Evolutionary conservation across 2,888 invertebrate species (phyloP), one percentile per base, ranked within the genome.

Genomic region (Cryptophagus acutangulus): DNA sequence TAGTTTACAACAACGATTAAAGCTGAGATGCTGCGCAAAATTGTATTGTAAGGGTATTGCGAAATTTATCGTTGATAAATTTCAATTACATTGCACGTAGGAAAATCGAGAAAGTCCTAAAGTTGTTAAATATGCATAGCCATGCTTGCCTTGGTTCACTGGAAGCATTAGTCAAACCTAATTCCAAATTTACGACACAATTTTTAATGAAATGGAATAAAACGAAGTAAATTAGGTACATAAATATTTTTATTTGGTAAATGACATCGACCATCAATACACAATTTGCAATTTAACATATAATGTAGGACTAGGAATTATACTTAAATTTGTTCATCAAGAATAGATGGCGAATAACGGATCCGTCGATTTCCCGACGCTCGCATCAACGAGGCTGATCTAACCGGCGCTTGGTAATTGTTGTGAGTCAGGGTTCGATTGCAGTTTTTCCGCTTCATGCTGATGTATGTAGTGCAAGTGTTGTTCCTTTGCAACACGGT

Each of bases 381-480:
- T 30, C 63, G 46, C 55, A 60, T 55, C 42, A 64, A 31, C 6
- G 65, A 64, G 2, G 59, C 62, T 3, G 63, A 62, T 37, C 65
- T 45, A 9, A 61, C 55, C 1, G 64, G 63, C n/a, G 58, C 46
- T 35, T 62, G 62, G 30, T 52, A 44, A 28, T 54, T 54, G 12
- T 8, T 31, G 36, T 48, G 50, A 4, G 56, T 51, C 10, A 57
- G 49, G 6, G 46, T 39, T 26, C 60, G 62, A 17, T 54, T 20
- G 40, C 62, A 63, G 34, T 58, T 63, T 48, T 70, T 69, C 30
- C 74, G 69, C 39, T 75, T 70, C 54, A 78, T 71, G 61, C 78
- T 78, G 52, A 79, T 71, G 66, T 77, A 79, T 2, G 79, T 78
- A 41, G 77, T 79, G 63, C 74, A 76, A 12, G 79, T 79, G 66